These are phyloP conservation scores for Hyppa rectilinea DNA, from an alignment of 2,888 invertebrate species.

Conservation along the genomic window DNA sequence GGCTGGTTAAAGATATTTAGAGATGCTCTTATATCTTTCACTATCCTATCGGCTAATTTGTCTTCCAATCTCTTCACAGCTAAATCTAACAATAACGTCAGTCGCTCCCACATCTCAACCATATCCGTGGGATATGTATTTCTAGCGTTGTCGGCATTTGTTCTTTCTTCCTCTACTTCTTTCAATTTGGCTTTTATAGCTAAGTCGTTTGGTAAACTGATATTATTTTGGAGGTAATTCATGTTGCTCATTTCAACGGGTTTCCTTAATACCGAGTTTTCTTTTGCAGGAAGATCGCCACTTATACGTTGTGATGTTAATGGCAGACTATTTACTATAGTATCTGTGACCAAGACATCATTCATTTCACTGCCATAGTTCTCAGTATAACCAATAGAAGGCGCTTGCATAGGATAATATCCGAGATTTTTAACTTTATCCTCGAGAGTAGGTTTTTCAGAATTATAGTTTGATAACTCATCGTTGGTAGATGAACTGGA, in stretches of 20 bases:
- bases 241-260: constrained; percentile 60
- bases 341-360: constrained; percentile 62
- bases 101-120: constrained; percentile 78
- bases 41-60: constrained; percentile 76
- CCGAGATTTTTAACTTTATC: constrained; percentile 73
- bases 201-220: constrained; percentile 73
- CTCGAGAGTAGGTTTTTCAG: constrained; percentile 60
- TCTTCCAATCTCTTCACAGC: constrained; percentile 79
- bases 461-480: constrained; percentile 25
- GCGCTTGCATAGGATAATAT: constrained; percentile 68
- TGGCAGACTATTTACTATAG: constrained; percentile 23
- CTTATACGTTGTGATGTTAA: constrained; percentile 54
- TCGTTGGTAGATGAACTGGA: constrained; percentile 11
- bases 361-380: constrained; percentile 54
- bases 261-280: constrained; percentile 69
- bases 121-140: constrained; percentile 65
- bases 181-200: constrained; percentile 72
- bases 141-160: constrained; percentile 68
- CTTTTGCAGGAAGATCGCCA: constrained; percentile 45
- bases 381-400: constrained; percentile 65
- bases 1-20: constrained; percentile 53
- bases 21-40: constrained; percentile 74
- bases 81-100: constrained; percentile 75
- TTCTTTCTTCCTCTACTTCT: constrained; percentile 66
- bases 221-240: constrained; percentile 62